Percentiles rank a stretch among this genome's conserved stretches.
Evolutionary conservation across 2,888 invertebrate species (phyloP).

Genomic region (Acanthosepion esculentum): DNA sequence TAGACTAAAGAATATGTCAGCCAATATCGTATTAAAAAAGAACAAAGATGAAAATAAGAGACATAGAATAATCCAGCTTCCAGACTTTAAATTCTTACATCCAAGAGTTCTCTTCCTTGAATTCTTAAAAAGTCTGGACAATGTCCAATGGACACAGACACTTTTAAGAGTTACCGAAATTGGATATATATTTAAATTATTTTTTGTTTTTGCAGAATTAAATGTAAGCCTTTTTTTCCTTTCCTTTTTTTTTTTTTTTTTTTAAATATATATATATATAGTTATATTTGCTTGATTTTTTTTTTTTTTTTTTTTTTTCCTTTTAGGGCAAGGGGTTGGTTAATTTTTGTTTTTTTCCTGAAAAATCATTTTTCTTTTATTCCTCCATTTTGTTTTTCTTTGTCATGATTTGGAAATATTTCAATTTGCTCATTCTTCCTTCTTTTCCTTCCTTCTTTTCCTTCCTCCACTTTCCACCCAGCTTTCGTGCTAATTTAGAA

Average conservation of each 20-base stretch:
- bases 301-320: not conserved
- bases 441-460: not conserved
- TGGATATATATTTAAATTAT: not conserved
- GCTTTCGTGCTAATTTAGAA: not conserved
- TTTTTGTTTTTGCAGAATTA: not conserved
- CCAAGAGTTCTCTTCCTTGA: not conserved
- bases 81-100: not conserved
- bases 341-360: not conserved
- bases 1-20: not conserved
- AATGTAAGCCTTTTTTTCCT: not conserved
- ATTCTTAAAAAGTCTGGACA: not conserved
- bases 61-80: not conserved
- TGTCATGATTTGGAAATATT: not conserved
- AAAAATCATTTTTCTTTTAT: not conserved
- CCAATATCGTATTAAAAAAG: not conserved
- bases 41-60: not conserved
- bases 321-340: not conserved
- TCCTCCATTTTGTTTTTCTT: slow-evolving; percentile 17
- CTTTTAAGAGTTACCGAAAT: not conserved
- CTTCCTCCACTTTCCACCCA: not conserved
- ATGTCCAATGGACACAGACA: not conserved
- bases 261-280: too few relatives aligned
- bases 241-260: not conserved
- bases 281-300: not conserved
- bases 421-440: not conserved